Base-by-base conservation (phyloP, 2,797 vertebrate genomes). In the Gambelia wislizenii region DNA sequence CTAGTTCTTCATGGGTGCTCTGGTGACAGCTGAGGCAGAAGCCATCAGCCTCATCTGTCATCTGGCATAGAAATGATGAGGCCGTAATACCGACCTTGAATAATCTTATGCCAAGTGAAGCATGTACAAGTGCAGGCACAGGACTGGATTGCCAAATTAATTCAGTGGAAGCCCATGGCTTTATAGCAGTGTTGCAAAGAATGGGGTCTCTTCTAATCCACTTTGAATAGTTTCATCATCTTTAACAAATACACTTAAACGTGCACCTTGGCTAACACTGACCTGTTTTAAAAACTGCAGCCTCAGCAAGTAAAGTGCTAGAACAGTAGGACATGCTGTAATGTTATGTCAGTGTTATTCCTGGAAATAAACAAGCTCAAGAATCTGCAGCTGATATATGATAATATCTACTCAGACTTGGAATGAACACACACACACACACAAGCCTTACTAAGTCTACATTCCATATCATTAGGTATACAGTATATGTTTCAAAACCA, bases 1-100 rank as follows among this genome's bases (percentile, higher is more conserved):
- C 89, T 89, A 69, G 84, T 86, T 89, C 84, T 89, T 86, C 84
- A 77, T 83, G 78, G 69, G 47, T 89, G 84, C 89, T 76, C 89
- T 69, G 59, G 59, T 86, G 89, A 86, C 59, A 89, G 84, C 59
- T 77, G 70, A 89, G 72, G 89, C 79, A 86, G 72, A 83, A 85
- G 0, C 27, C 22, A 69, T 81, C 86, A 69, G 76, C 77, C 47
- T 76, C 76, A 88, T 87, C 77, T 85, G 77, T 91, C 69, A 56
- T 84, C 82, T 80, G 82, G 54, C 44, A 87, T 56, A 75, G 49
- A 88, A 76, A 91, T 75, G 86, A 67, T 91, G 83, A 75, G 86
- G 69, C 86, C 76, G 36, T 91, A 88, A 88, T 87, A 78, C 70
- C 22, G 47, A 76, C 82, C 86, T 85, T 67, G 56, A 84, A 91